Base-by-base conservation (phyloP, 2,888 invertebrate genomes). In the Oxycera nigricornis region DNA sequence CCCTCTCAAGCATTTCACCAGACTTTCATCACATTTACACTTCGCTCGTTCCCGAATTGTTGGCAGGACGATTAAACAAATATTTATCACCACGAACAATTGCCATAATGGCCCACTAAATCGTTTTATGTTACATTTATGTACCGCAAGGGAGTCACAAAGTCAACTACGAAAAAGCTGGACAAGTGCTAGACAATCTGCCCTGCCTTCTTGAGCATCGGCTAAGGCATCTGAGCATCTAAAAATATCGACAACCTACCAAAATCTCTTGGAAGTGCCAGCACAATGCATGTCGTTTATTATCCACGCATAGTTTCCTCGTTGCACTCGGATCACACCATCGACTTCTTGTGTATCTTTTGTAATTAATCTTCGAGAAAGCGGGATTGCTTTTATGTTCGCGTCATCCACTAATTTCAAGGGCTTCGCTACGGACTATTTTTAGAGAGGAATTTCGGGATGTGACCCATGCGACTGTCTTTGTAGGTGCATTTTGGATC, bases 81-180 rank as follows among this genome's bases (percentile, higher is more conserved):
- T 62, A 62, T 62, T 62, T 62, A 62, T 62, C 62, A 62, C 62
- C 30, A 17, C 17, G 24, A 62, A 30, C 62, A 35, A 62, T 62
- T 35, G 62, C 35, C 62, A 62, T 62, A 62, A 62, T 62, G 62
- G 62, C 35, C 62, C 39, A 35, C 35, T 62, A 62, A 62, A 62
- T 35, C 22, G 62, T 35, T 62, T 62, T 26, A 62, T 62, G 62
- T 62, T 62, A 62, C 62, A 35, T 62, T 62, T 62, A 62, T 62
- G 62, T 35, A 31, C 62, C 62, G 22, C 62, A 62, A 35, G 62
- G 62, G 62, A 62, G 62, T 30, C 62, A 20, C 35, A 62, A 62
- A 31, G 62, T 62, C 35, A 62, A 62, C 9, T 24, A 31, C n/a
- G 55, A 35, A 62, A 59, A 62, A 17, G 62, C 20, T 35, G 22